Evolutionary conservation across 1,140 invertebrate genomes (phyloP).

Genomic region (Hyposmocoma kahamanoa): DNA sequence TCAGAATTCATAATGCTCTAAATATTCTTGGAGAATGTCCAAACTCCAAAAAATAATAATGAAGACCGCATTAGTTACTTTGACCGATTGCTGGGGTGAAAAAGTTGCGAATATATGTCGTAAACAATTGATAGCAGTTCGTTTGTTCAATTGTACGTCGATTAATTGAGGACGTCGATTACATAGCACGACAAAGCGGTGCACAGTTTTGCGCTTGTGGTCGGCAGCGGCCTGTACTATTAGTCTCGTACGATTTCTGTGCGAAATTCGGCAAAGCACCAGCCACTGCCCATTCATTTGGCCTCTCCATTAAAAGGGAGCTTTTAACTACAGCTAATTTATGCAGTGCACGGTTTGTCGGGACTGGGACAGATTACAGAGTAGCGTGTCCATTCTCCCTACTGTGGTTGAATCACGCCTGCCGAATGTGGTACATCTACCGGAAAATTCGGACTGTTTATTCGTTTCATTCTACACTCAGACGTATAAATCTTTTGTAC

Average conservation of each 20-base stretch:
- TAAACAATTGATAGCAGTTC: constrained; percentile 6
- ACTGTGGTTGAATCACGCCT: not conserved
- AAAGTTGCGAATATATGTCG: no score
- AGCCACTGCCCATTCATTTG: constrained; percentile 34
- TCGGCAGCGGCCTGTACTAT: not conserved
- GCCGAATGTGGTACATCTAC: not conserved
- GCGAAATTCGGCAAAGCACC: not conserved
- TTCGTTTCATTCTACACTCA: not conserved
- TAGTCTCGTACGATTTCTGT: not conserved
- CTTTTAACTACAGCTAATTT: constrained; percentile 40
- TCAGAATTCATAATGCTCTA: no score
- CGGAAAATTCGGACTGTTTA: not conserved
- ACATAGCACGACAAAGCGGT: constrained; percentile 3
- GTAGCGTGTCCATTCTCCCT: constrained; percentile 10
- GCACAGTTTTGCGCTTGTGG: constrained; percentile 1
- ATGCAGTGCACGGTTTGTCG: constrained; percentile 28
- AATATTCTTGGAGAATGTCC: no score
- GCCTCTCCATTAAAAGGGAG: constrained; percentile 42
- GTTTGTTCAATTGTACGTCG: constrained; percentile 13
- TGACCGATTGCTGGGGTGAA: no score
- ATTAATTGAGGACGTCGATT: constrained; percentile 16
- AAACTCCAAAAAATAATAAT: no score
- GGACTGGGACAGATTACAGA: constrained; percentile 46
- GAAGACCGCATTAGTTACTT: no score
- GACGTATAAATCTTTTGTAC: not conserved